Conservation (phyloP, 2,113 vertebrate genomes). For the Coracopsis vasa region DNA sequence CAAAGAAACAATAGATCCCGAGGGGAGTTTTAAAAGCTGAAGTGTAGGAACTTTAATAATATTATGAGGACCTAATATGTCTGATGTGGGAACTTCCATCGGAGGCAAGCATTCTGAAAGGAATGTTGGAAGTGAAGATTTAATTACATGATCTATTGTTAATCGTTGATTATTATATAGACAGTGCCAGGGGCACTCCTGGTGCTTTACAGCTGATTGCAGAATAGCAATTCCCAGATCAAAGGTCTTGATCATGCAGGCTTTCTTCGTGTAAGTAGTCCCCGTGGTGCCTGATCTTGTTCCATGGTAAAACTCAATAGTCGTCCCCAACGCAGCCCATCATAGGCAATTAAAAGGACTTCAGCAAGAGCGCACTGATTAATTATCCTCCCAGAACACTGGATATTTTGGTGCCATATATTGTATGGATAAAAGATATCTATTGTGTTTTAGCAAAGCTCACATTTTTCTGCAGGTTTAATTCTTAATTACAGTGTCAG, state of each 20-base stretch:
- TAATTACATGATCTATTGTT: constrained; percentile 65
- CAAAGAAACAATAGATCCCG: constrained; percentile 64
- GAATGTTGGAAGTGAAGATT: constrained; percentile 42
- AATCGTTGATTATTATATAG: constrained; percentile 54
- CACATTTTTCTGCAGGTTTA: constrained; percentile 52
- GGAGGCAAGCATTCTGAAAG: constrained; percentile 41
- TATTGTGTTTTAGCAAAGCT: constrained; percentile 52
- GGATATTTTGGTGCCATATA: constrained; percentile 29
- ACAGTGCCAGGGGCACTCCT: constrained; percentile 52
- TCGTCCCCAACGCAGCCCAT: neutral
- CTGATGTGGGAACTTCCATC: constrained; percentile 58
- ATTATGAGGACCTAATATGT: constrained; percentile 43
- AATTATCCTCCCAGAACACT: constrained; percentile 24
- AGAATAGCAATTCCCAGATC: constrained; percentile 56
- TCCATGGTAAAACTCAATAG: constrained; percentile 28
- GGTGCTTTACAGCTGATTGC: constrained; percentile 53
- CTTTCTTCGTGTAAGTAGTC: constrained; percentile 54
- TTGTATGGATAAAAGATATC: constrained; percentile 49
- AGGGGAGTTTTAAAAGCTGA: constrained; percentile 50
- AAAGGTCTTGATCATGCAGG: constrained; percentile 49
- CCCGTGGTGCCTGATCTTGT: constrained; percentile 29
- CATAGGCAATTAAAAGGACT: constrained; percentile 35
- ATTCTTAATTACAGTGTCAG: constrained; percentile 49
- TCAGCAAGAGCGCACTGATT: constrained; percentile 24
- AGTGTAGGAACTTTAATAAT: constrained; percentile 58